Evolutionary conservation across 2,888 invertebrate genomes (phyloP), one percentile per base, ranked within the genome.

Genomic region (Priocnemis perturbator): DNA sequence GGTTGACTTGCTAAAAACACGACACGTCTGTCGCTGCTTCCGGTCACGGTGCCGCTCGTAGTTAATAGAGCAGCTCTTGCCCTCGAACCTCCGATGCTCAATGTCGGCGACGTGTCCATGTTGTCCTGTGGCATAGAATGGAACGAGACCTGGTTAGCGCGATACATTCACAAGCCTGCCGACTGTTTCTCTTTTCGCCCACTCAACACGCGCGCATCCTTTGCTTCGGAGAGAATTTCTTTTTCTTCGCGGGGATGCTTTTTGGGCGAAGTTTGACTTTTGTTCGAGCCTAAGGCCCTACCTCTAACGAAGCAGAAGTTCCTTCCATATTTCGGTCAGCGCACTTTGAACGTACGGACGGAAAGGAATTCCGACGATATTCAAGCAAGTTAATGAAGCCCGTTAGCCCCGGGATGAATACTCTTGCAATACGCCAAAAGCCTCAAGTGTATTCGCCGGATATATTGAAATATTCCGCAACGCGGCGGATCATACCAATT

Each of bases 81-180:
- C 66, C 88, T 85, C 62, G 88, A 84, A 55, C 88, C 87, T 30
- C 86, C 86, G 66, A 87, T 76, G 64, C 88, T 87, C 61, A 87
- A 77, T 37, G 87, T 87, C 58, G 89, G 86, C 76, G 88, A 87
- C 64, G 88, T 85, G 75, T 89, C 89, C 88, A 88, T 88, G 78
- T 83, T 52, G 37, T 55, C 72, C 69, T 67, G 53, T 68, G 63
- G 23, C 67, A 70, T 4, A 30, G 52, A 64, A 23, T 37, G 37
- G 64, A 7, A 14, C 2, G 26, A 26, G 14, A 30, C 45, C 21
- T 11, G 20, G 17, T 53, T 21, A 21, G 19, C 17, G 7, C 23
- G 23, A 53, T 21, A 7, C 23, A 21, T 17, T 5, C 17, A 47
- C 47, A 17, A 26, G 7, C 1, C 14, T 37, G 11, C 37, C 37